Conservation (phyloP, 1,140 invertebrate species). For the Drosophila nebulosa region DNA sequence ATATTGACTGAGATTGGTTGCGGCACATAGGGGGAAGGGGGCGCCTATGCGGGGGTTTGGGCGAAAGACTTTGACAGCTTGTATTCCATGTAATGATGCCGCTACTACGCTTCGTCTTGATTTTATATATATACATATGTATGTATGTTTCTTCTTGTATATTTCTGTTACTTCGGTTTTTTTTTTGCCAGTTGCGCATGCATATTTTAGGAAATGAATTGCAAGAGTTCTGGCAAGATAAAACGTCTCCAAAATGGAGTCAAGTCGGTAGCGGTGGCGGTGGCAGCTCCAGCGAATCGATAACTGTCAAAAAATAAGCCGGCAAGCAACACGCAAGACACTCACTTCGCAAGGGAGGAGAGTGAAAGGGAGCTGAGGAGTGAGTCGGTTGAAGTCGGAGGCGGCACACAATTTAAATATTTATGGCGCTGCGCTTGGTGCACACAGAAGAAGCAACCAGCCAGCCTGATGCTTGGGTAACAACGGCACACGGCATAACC, state of each 20-base stretch:
- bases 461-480: background rate
- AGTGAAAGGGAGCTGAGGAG: background rate
- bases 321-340: conserved; percentile 63
- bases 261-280: conserved; percentile 16
- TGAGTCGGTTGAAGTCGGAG: background rate
- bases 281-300: conserved; percentile 51
- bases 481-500: conserved; percentile 64
- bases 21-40: background rate
- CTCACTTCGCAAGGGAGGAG: background rate
- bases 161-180: background rate
- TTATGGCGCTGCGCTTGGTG: conserved; percentile 60
- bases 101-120: conserved; percentile 25
- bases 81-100: conserved; percentile 62
- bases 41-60: conserved; percentile 1
- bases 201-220: conserved; percentile 73
- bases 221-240: conserved; percentile 54
- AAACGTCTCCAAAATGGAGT: conserved; percentile 38
- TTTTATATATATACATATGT: background rate
- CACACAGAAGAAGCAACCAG: conserved; percentile 35
- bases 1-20: conserved; percentile 52
- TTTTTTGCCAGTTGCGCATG: conserved; percentile 32
- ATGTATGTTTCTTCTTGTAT: background rate
- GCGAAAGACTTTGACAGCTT: conserved; percentile 59
- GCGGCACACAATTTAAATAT: conserved; percentile 71
- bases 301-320: conserved; percentile 78